Conservation (phyloP, 2,797 vertebrate species). For the Takifugu ocellatus region DNA sequence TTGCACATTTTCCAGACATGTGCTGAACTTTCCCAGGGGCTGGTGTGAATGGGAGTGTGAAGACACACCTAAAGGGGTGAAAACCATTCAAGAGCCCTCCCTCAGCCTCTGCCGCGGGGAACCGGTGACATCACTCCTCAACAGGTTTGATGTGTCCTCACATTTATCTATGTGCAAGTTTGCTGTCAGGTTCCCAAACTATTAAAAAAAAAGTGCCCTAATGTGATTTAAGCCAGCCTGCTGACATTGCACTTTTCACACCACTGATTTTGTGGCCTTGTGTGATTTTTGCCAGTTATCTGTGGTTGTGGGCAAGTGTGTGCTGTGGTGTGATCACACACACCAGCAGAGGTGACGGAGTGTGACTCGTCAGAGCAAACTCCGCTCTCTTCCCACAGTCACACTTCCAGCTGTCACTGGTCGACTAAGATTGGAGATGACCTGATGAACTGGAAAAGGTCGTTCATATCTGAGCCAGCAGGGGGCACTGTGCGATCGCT, state of each 20-base stretch:
- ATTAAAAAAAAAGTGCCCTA: no score
- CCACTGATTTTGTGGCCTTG: not conserved
- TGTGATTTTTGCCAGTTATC: not conserved
- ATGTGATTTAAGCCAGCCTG: no score
- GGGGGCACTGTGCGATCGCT: slow-evolving; percentile 9
- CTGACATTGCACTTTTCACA: no score
- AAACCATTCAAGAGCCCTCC: slow-evolving; percentile 2
- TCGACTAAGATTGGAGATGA: not conserved
- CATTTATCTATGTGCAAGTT: no score
- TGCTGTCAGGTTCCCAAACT: no score
- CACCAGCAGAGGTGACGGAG: slow-evolving; percentile 59
- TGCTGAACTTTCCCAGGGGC: slow-evolving; percentile 40
- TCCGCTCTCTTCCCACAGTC: slow-evolving; percentile 54
- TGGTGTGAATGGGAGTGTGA: slow-evolving; percentile 42
- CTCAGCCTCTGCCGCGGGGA: slow-evolving; percentile 8
- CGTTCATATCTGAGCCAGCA: not conserved
- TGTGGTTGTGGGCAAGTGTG: slow-evolving; percentile 8
- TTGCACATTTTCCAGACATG: slow-evolving; percentile 12
- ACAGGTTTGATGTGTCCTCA: no score
- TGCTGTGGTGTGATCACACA: slow-evolving; percentile 57
- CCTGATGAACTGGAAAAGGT: not conserved
- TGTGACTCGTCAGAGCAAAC: slow-evolving; percentile 38
- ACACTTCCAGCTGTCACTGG: slow-evolving; percentile 38
- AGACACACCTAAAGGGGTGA: slow-evolving; percentile 30
- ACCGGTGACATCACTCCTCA: not conserved